Evolutionary conservation across 2,113 vertebrate species (phyloP).

Genomic region (Colius striatus): DNA sequence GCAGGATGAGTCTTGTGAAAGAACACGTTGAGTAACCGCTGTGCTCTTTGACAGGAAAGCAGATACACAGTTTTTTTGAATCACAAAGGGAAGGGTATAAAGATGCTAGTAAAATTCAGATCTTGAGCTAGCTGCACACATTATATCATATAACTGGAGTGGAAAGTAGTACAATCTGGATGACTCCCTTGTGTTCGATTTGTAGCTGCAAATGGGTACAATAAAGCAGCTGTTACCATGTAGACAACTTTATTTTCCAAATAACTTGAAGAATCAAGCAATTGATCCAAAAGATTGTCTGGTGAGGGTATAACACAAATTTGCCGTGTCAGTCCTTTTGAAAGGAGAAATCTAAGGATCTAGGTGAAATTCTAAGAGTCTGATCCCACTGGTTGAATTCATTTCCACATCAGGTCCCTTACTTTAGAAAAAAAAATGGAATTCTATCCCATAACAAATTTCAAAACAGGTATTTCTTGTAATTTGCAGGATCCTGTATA

Average conservation of each 20-base stretch:
- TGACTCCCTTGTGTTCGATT: not conserved
- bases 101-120: not conserved
- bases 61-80: not conserved
- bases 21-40: not conserved
- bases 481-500: conserved; percentile 81
- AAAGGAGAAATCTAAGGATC: not conserved
- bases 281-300: not conserved
- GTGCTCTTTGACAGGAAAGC: not conserved
- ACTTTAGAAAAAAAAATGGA: not conserved
- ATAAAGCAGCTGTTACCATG: not conserved
- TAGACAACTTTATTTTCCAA: not conserved
- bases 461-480: not conserved
- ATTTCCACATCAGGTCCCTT: not conserved
- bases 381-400: not conserved
- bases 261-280: not conserved
- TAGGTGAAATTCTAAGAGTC: not conserved
- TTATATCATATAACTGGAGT: not conserved
- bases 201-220: not conserved
- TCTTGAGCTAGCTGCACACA: not conserved
- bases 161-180: not conserved
- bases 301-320: not conserved
- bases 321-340: not conserved
- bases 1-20: not conserved
- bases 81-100: not conserved
- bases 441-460: not conserved